phyloP scores from a whole-genome alignment of 2,113 vertebrate species.

The Pseudorectes ferrugineus region DNA sequence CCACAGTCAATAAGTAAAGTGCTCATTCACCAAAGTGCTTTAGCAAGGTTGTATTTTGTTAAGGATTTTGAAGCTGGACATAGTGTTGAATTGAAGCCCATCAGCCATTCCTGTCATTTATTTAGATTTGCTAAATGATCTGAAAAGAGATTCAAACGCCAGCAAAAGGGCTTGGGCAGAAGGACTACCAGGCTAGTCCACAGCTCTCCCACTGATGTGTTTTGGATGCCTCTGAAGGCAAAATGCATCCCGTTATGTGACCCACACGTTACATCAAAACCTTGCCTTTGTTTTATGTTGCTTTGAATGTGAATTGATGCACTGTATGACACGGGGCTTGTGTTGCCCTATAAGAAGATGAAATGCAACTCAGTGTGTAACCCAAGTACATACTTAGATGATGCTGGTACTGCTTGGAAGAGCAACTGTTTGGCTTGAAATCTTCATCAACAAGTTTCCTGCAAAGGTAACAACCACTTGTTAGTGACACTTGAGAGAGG shows the following conservation, averaged over 20 bases:
- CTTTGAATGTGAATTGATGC: neutral
- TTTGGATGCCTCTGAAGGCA: neutral
- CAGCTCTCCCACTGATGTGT: neutral
- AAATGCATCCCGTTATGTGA: neutral
- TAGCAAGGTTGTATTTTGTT: conserved; percentile 41
- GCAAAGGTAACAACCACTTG: neutral
- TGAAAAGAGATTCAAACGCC: neutral
- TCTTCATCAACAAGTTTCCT: neutral
- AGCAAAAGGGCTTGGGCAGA: neutral
- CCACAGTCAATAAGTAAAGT: conserved; percentile 58
- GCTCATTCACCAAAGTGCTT: conserved; percentile 53
- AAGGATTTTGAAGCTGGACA: conserved; percentile 17
- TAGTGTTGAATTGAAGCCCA: conserved; percentile 10
- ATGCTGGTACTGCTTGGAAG: neutral
- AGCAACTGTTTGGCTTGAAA: neutral
- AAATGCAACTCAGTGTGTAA: neutral
- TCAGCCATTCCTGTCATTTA: neutral
- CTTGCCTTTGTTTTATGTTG: neutral
- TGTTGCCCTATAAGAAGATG: neutral
- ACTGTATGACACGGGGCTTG: neutral
- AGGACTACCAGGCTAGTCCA: neutral
- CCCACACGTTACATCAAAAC: neutral
- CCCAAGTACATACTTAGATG: neutral
- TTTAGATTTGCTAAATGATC: conserved; percentile 13
- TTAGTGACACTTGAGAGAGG: neutral